These are phyloP conservation scores for Heliocidaris tuberculata DNA, from an alignment of 35 echinoderm and acorn worm species.

Conservation along the genomic window DNA sequence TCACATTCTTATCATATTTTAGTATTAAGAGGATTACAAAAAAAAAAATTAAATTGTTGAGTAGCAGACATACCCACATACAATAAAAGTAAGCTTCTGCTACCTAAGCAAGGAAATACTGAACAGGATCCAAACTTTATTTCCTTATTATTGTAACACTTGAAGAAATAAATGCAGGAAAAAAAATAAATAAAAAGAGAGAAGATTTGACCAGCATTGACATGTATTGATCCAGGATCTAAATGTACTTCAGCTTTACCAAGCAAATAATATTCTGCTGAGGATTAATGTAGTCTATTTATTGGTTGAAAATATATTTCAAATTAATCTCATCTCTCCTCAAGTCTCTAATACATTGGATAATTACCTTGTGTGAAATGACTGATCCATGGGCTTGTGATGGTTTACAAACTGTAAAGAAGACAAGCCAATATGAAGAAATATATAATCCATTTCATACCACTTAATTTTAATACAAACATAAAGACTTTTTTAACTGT, in stretches of 20 bases:
- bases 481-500: too few relatives aligned
- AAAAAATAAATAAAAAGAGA: background rate
- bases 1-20: too few relatives aligned
- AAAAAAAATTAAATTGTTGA: background rate
- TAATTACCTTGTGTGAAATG: slow-evolving; percentile 90
- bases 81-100: background rate
- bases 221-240: background rate
- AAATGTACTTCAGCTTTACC: background rate
- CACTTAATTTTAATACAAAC: too few relatives aligned
- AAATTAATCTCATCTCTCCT: background rate
- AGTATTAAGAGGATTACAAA: too few relatives aligned
- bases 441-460: too few relatives aligned
- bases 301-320: background rate
- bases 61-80: background rate
- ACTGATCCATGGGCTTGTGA: slow-evolving; percentile 93
- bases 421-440: background rate
- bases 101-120: background rate
- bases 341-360: background rate
- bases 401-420: slow-evolving; percentile 87
- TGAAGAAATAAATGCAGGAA: background rate
- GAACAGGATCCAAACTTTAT: background rate
- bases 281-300: background rate
- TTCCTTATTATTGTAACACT: background rate
- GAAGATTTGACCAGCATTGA: background rate
- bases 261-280: too few relatives aligned